These are phyloP conservation scores for Cryptocephalus primarius DNA, from an alignment of 2,888 invertebrate genomes.

Conservation along the genomic window DNA sequence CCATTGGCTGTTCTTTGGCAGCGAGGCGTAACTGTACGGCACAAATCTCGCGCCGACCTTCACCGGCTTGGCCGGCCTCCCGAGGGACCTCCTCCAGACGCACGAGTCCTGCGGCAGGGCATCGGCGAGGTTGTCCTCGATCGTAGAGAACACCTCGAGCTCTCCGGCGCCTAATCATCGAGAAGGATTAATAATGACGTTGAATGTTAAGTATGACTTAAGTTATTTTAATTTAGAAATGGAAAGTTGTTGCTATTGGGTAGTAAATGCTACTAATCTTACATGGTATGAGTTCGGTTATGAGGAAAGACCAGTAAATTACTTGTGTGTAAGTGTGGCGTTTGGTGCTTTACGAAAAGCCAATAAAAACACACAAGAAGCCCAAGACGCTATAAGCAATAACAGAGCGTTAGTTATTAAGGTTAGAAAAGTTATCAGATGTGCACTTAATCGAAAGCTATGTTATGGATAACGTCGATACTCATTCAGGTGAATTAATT, in stretches of 20 bases:
- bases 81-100: constrained; percentile 87
- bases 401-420: too few relatives aligned
- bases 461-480: too few relatives aligned
- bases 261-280: background rate
- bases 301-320: too few relatives aligned
- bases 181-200: constrained; percentile 7
- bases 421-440: too few relatives aligned
- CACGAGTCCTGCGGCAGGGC: constrained; percentile 78
- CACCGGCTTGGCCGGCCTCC: constrained; percentile 75
- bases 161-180: constrained; percentile 78
- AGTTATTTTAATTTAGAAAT: background rate
- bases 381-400: too few relatives aligned
- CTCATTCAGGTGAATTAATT: too few relatives aligned
- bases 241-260: background rate
- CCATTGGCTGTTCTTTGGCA: constrained; percentile 60
- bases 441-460: too few relatives aligned
- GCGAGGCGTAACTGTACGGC: constrained; percentile 62
- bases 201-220: too few relatives aligned
- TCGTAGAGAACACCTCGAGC: constrained; percentile 69
- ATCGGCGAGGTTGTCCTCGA: constrained; percentile 65
- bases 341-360: too few relatives aligned
- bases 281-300: background rate
- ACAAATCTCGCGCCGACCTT: constrained; percentile 72
- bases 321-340: too few relatives aligned
- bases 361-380: too few relatives aligned